phyloP scores from a whole-genome alignment of 2,113 vertebrate species.

The Catharus fuscescens region DNA sequence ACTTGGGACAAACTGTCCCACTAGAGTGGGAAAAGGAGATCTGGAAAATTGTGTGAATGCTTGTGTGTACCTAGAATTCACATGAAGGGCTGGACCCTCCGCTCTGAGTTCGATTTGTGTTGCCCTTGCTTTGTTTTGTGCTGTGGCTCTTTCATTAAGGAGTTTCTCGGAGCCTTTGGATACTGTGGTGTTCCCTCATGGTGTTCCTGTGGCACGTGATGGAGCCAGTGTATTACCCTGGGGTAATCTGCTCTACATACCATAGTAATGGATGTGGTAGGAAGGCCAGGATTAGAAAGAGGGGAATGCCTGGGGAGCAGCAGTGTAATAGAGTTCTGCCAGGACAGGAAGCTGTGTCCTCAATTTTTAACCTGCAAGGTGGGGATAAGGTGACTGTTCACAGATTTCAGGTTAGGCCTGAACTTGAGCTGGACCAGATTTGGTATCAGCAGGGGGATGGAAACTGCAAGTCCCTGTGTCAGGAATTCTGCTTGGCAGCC shows the following conservation, averaged over 20 bases:
- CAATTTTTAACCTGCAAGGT: constrained; percentile 60
- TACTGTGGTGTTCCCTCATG: neutral
- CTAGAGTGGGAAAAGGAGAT: neutral
- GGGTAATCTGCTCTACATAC: constrained; percentile 40
- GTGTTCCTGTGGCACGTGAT: neutral
- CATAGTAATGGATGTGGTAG: neutral
- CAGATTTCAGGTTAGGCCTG: neutral
- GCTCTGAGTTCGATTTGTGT: neutral
- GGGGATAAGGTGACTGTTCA: constrained; percentile 55
- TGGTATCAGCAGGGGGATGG: neutral
- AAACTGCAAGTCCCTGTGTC: fast-evolving
- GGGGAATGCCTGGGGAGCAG: constrained; percentile 38
- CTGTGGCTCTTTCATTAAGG: neutral
- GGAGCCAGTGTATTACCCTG: neutral
- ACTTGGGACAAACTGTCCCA: neutral
- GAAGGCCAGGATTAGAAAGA: constrained; percentile 55
- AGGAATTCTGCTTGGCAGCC: neutral
- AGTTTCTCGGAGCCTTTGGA: neutral
- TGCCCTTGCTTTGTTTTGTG: neutral
- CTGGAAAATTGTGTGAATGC: neutral
- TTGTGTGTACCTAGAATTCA: fast-evolving
- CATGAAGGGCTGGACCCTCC: neutral
- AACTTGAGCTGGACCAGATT: neutral
- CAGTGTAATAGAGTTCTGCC: constrained; percentile 54
- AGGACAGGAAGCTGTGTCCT: constrained; percentile 21